Base-by-base conservation (phyloP, 2,888 invertebrate species). In the Melanchra persicariae region DNA sequence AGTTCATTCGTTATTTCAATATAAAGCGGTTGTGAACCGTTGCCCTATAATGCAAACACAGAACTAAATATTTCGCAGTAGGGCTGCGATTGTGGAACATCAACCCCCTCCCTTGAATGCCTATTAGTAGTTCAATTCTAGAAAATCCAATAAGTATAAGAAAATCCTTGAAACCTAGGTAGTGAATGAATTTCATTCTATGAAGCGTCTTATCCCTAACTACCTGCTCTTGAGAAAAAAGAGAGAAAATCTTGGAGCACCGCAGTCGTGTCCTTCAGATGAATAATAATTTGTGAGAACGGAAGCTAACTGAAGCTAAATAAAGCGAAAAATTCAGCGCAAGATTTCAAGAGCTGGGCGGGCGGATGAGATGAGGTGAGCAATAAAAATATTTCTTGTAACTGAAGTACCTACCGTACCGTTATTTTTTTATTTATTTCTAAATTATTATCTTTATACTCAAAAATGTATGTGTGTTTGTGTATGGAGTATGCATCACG, bases 261-360 rank as follows among this genome's bases (percentile, higher is more conserved):
- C 34, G 43, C 43, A 37, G 57, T 51, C 22, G 24, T 45, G 22
- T 49, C 70, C 55, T 72, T 70, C 43, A 34, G 47, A 15, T 57
- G 55, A 70, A 77, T 77, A 68, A 55, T 77, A 57, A 43, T 77
- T 77, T 77, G 43, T 19, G 43, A n/a, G 55, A 49, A 37, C 43
- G 55, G 57, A 70, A 77, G 77, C 34, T 37, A 45, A 26, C 37
- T 77, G 37, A 49, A 51, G 37, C 57, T 49, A 77, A 70, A 57
- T 37, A 49, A 70, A 69, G 43, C 12, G 9, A 55, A 55, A 75
- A 22, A 49, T 43, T 77, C 26, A 26, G 22, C 4, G 15, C 3
- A 47, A 43, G 9, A 19, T 72, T 47, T 55, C 30, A 15, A n/a
- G 17, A 19, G 26, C 17, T 52, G 19, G 30, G 43, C 1, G 1